These are phyloP conservation scores for Irena cyanogastra DNA, from an alignment of 2,113 vertebrate genomes.

Conservation along the genomic window DNA sequence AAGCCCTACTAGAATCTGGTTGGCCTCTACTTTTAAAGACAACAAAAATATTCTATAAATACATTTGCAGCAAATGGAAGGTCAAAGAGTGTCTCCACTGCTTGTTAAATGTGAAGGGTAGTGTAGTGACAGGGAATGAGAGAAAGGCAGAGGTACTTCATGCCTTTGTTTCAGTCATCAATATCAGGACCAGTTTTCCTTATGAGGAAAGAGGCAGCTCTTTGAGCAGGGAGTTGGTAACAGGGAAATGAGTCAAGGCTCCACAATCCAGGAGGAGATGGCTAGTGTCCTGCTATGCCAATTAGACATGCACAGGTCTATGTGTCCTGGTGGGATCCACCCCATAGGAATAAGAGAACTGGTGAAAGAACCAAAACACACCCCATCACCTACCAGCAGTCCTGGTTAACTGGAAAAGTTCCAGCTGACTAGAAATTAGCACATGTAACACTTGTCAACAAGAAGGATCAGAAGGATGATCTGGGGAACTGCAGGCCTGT, in stretches of 20 bases:
- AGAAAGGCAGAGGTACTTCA: neutral
- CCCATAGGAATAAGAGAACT: neutral
- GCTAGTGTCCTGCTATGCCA: neutral
- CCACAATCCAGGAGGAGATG: neutral
- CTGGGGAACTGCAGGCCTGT: neutral
- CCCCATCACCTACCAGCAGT: neutral
- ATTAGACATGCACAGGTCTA: neutral
- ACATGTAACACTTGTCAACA: accelerated
- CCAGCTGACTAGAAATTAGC: neutral
- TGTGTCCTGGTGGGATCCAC: no score
- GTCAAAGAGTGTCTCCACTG: neutral
- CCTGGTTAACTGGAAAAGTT: neutral
- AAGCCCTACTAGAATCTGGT: neutral
- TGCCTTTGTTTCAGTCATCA: neutral
- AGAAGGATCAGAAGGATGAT: neutral
- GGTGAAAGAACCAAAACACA: neutral
- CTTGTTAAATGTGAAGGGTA: neutral
- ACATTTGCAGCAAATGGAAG: neutral
- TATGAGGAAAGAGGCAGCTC: no score
- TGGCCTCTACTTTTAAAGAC: neutral
- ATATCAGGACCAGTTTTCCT: neutral
- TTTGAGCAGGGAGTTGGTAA: neutral
- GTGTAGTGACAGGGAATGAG: neutral
- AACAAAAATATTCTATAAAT: neutral
- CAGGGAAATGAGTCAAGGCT: neutral